A percentile compares a stretch with the other conserved stretches of the same genome.
phyloP scores from a whole-genome alignment of 2,888 invertebrate species.

The Netelia fuscicornis region DNA sequence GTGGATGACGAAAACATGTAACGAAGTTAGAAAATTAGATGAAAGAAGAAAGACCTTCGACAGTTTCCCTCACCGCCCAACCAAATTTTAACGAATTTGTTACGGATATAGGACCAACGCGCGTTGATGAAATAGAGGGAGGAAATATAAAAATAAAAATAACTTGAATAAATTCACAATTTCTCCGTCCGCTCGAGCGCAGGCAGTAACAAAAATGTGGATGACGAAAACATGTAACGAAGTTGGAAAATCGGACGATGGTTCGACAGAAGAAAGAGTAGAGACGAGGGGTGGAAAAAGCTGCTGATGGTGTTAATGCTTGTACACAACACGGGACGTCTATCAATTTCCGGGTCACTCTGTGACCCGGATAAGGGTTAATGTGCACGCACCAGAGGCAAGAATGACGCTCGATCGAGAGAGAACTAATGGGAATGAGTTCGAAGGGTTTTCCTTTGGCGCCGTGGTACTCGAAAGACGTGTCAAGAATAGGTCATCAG shows the following conservation, averaged over 20 bases:
- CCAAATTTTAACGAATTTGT: not conserved
- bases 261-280: slow-evolving; percentile 22
- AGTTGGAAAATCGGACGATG: slow-evolving; percentile 29
- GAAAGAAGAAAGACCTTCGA: slow-evolving; percentile 35
- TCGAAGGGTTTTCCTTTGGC: not conserved
- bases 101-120: not conserved
- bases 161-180: too few species aligned
- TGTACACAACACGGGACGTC: slow-evolving; percentile 74
- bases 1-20: not conserved
- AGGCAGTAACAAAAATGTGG: not conserved
- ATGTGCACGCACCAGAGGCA: slow-evolving; percentile 70
- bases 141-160: too few species aligned
- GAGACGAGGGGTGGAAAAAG: slow-evolving; percentile 36
- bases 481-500: slow-evolving; percentile 16
- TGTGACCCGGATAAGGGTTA: slow-evolving; percentile 53
- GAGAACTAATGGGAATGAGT: too few species aligned
- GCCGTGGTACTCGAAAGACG: slow-evolving; percentile 4
- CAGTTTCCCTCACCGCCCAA: not conserved
- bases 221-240: slow-evolving; percentile 1
- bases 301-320: slow-evolving; percentile 72
- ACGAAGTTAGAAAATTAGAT: slow-evolving; percentile 31
- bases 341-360: slow-evolving; percentile 76
- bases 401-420: slow-evolving; percentile 36
- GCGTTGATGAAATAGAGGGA: not conserved
- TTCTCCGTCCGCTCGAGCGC: not conserved